Conservation (phyloP, 1,140 invertebrate species). For the Ladona fulva region DNA sequence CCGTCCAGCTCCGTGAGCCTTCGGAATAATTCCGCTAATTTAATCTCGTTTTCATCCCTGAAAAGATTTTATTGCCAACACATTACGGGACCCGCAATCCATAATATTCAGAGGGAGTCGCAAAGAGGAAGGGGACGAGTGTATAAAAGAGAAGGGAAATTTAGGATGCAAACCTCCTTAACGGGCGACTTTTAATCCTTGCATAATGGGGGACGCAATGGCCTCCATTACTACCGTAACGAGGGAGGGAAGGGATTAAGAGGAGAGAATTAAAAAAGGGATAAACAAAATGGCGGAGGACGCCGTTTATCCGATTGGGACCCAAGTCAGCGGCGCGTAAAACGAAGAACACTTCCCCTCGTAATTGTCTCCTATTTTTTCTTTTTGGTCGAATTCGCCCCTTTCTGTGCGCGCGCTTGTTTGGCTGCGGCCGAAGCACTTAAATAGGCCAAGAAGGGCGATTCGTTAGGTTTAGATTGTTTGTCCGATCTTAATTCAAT, state of each 20-base stretch:
- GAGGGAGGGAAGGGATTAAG: neutral
- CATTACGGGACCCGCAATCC: too few species aligned
- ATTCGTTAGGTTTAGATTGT: neutral
- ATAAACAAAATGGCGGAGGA: neutral
- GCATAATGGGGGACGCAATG: neutral
- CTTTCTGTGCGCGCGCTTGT: neutral
- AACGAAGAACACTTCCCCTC: neutral
- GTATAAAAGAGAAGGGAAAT: neutral
- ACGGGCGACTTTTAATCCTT: slow-evolving; percentile 2
- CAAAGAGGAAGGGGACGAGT: neutral
- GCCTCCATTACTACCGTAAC: neutral
- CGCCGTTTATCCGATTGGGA: neutral
- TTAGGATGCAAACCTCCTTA: neutral
- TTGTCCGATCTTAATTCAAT: neutral
- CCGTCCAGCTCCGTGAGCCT: too few species aligned
- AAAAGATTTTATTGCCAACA: too few species aligned
- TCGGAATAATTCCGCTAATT: too few species aligned
- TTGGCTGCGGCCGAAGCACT: neutral
- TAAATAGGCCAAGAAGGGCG: neutral
- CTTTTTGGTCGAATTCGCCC: neutral
- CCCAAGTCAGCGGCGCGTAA: neutral
- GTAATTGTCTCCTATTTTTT: neutral
- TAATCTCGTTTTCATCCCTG: too few species aligned
- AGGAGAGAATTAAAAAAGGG: slow-evolving; percentile 8
- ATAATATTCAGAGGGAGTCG: neutral